Conservation (phyloP, 2,113 vertebrate species). For the Synodontis membranacea region DNA sequence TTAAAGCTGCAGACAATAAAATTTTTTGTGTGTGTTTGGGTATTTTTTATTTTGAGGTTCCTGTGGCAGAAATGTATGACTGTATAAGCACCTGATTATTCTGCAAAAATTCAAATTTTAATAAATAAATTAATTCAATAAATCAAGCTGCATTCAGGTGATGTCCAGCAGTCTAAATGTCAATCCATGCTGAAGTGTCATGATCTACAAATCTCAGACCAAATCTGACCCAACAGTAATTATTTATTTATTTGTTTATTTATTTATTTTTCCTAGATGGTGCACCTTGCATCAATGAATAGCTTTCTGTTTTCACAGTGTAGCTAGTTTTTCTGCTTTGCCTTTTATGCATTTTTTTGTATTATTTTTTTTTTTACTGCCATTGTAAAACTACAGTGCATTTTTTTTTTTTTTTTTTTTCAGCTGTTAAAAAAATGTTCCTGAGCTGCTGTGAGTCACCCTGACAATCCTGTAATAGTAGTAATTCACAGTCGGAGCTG, state of each 20-base stretch:
- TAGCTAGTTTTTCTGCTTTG: background rate
- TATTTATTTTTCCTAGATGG: too few species aligned
- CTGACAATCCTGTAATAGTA: slow-evolving; percentile 14
- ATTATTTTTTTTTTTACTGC: background rate
- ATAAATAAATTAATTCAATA: too few species aligned
- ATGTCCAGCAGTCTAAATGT: background rate
- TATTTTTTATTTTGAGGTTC: background rate
- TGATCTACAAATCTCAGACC: background rate
- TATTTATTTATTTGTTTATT: background rate
- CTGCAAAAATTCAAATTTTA: background rate
- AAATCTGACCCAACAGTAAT: background rate
- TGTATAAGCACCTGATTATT: background rate
- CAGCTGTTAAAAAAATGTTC: background rate
- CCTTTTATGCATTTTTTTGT: background rate
- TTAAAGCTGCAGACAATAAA: background rate
- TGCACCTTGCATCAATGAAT: background rate
- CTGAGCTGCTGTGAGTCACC: background rate
- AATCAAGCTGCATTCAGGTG: background rate
- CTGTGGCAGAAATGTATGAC: background rate
- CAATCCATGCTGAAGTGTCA: background rate
- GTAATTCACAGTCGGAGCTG: background rate
- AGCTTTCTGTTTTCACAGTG: background rate
- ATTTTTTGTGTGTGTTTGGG: too few species aligned
- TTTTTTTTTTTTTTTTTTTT: background rate
- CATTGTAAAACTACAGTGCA: background rate